A percentile compares a stretch with the other conserved stretches of the same genome.
These are phyloP conservation scores for Kryptolebias ocellatus DNA, from an alignment of 2,797 vertebrate species.

Conservation along the genomic window DNA sequence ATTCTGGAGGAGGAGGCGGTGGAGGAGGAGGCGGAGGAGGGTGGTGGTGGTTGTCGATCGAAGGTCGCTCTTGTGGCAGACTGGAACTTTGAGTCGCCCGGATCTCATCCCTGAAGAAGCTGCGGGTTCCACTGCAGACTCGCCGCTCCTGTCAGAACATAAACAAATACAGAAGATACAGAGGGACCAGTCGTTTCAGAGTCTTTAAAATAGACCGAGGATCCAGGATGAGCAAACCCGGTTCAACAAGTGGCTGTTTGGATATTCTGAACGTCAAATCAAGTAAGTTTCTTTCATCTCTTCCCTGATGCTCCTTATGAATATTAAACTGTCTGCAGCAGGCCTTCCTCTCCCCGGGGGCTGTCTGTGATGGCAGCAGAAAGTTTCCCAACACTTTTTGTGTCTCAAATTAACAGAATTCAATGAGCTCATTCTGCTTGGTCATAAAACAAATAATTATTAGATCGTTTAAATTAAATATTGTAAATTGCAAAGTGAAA, in stretches of 20 bases:
- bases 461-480: background rate
- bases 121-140: background rate
- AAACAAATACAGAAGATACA: conserved; percentile 8
- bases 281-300: conserved; percentile 77
- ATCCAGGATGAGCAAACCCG: conserved; percentile 95
- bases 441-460: background rate
- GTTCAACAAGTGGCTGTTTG: conserved; percentile 98
- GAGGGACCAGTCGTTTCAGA: conserved; percentile 24
- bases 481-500: background rate
- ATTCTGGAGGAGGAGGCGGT: background rate
- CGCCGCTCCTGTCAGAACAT: conserved; percentile 1
- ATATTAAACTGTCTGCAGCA: background rate
- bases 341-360: background rate
- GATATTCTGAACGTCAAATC: conserved; percentile 88
- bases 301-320: background rate
- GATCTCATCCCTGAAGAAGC: conserved; percentile 16
- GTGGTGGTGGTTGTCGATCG: background rate
- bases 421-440: too few species aligned
- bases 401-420: background rate
- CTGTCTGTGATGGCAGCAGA: background rate
- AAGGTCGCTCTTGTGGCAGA: conserved; percentile 33
- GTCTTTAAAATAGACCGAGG: conserved; percentile 42
- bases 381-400: background rate
- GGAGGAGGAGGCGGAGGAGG: too few species aligned
- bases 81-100: conserved; percentile 25